Evolutionary conservation across 2,888 invertebrate species (phyloP).

Genomic region (Cephus pygmeus): DNA sequence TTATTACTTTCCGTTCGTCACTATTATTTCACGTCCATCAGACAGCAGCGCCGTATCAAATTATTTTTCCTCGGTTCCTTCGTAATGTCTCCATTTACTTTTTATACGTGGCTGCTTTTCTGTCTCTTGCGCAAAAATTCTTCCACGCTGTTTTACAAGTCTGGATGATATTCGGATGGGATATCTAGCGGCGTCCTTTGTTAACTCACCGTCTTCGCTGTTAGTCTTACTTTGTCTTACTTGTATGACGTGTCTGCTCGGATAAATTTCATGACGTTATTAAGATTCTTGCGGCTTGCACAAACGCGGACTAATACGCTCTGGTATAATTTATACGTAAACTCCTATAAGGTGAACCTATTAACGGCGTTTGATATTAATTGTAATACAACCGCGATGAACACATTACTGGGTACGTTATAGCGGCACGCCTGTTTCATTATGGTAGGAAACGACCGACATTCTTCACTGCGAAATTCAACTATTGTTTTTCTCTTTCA

Average conservation of each 20-base stretch:
- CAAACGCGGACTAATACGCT: neutral
- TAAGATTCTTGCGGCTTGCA: conserved; percentile 2
- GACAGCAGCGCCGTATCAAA: neutral
- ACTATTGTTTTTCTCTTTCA: conserved; percentile 45
- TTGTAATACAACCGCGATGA: conserved; percentile 33
- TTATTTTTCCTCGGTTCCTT: neutral
- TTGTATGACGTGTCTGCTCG: neutral
- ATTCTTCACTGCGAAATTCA: conserved; percentile 44
- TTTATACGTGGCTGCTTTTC: neutral
- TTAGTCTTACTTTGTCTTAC: neutral
- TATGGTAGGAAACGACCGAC: conserved; percentile 40
- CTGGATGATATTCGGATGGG: neutral
- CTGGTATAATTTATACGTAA: neutral
- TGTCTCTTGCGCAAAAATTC: neutral
- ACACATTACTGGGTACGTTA: conserved; percentile 24
- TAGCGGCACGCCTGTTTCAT: conserved; percentile 39
- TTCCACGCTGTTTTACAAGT: neutral
- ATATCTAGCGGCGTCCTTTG: neutral
- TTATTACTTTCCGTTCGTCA: neutral
- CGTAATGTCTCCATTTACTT: too few relatives aligned
- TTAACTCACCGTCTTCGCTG: neutral
- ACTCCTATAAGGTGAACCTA: neutral
- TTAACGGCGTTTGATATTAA: conserved; percentile 26
- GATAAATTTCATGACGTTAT: neutral
- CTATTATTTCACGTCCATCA: neutral